These are phyloP conservation scores for Drosophila melanogaster DNA, from an alignment of 1,140 invertebrate species.

Conservation along the genomic window DNA sequence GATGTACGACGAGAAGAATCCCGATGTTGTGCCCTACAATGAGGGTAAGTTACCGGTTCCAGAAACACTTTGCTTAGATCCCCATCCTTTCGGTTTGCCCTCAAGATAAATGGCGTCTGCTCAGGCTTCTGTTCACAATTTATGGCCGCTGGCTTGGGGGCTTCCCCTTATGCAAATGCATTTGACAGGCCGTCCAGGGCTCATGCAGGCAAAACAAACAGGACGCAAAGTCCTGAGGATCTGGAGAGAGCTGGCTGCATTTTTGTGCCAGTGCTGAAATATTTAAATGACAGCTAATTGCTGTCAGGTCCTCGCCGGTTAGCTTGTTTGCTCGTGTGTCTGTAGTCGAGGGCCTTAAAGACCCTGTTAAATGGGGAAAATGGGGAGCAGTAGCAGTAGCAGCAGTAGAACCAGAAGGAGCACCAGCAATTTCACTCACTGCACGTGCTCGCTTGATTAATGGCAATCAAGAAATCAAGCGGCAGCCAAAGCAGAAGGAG, in stretches of 20 bases:
- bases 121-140: conserved; percentile 49
- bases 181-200: conserved; percentile 49
- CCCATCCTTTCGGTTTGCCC: conserved; percentile 6
- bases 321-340: conserved; percentile 74
- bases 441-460: conserved; percentile 70
- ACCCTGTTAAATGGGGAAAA: conserved; percentile 11
- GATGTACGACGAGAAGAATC: conserved; percentile 92
- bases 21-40: conserved; percentile 93
- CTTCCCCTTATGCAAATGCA: conserved; percentile 61
- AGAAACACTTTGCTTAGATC: not conserved
- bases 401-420: conserved; percentile 3
- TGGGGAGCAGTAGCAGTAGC: conserved; percentile 9
- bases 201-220: conserved; percentile 40
- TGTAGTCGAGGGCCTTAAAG: conserved; percentile 55
- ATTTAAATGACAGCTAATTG: conserved; percentile 83
- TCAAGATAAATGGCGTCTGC: conserved; percentile 68
- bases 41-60: conserved; percentile 88
- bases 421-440: conserved; percentile 41
- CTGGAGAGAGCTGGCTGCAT: conserved; percentile 48
- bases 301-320: conserved; percentile 44
- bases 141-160: conserved; percentile 52
- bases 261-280: conserved; percentile 74
- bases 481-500: conserved; percentile 48
- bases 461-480: conserved; percentile 74
- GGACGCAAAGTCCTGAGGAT: conserved; percentile 23